Percentiles rank a stretch among this genome's conserved stretches.
Conservation (phyloP, 2,888 invertebrate genomes). For the Plagodis dolabraria region DNA sequence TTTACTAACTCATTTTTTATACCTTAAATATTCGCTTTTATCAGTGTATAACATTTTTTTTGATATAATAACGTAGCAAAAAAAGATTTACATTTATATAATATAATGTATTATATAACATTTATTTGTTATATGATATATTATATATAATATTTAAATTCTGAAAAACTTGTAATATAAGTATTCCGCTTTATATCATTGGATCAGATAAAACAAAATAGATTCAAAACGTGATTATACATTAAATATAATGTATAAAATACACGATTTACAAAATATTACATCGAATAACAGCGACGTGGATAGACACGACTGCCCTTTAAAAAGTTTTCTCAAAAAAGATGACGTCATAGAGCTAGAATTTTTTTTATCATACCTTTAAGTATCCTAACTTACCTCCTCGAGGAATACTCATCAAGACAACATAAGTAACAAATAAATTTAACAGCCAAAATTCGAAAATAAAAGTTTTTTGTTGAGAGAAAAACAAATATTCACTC, state of each 20-base stretch:
- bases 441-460: constrained; percentile 35
- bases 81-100: too few species aligned
- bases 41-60: too few species aligned
- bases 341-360: constrained; percentile 47
- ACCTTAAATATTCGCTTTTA: too few species aligned
- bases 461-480: constrained; percentile 34
- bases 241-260: constrained; percentile 80
- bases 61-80: too few species aligned
- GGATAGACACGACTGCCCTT: constrained; percentile 50
- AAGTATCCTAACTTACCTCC: constrained; percentile 51
- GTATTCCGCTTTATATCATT: neutral
- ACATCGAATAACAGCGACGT: constrained; percentile 54
- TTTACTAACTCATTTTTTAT: too few species aligned
- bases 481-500: constrained; percentile 36
- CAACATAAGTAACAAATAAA: constrained; percentile 33
- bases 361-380: constrained; percentile 43
- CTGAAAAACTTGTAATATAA: too few species aligned
- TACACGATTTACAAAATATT: constrained; percentile 80
- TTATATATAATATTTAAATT: too few species aligned
- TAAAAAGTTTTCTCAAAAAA: constrained; percentile 79
- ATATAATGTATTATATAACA: too few species aligned
- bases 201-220: constrained; percentile 18
- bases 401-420: constrained; percentile 41
- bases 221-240: constrained; percentile 43
- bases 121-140: too few species aligned